Conservation (phyloP, 2,113 vertebrate species). For the Ammodytes dubius region DNA sequence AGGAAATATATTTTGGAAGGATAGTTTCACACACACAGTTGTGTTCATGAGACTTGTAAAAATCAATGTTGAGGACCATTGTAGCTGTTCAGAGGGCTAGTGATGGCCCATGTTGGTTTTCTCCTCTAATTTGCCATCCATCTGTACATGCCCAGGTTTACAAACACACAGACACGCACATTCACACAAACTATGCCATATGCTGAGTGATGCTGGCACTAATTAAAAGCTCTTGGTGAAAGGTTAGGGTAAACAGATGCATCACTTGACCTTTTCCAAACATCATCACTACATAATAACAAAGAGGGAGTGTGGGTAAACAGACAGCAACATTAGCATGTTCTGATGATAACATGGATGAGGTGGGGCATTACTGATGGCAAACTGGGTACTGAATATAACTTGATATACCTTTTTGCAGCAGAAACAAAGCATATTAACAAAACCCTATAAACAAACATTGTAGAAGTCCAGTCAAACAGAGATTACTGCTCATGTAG, state of each 20-base stretch:
- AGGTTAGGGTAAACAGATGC: slow-evolving; percentile 66
- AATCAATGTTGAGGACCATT: not conserved
- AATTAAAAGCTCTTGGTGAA: slow-evolving; percentile 73
- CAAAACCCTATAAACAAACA: not conserved
- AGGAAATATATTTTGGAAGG: not conserved
- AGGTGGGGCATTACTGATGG: slow-evolving; percentile 7
- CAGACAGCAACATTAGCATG: slow-evolving; percentile 46
- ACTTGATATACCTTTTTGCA: not conserved
- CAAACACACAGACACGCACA: slow-evolving; percentile 20
- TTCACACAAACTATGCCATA: slow-evolving; percentile 45
- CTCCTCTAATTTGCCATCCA: slow-evolving; percentile 16
- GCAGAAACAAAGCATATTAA: slow-evolving; percentile 1
- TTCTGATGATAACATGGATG: slow-evolving; percentile 26
- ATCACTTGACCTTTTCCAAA: slow-evolving; percentile 71
- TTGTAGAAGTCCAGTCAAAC: not conserved
- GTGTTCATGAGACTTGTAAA: not conserved
- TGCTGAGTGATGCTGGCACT: slow-evolving; percentile 57
- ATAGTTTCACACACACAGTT: not conserved
- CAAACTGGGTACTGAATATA: not conserved
- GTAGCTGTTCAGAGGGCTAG: not conserved
- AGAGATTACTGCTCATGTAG: slow-evolving; percentile 23
- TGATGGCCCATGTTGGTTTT: not conserved
- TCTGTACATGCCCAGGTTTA: slow-evolving; percentile 17
- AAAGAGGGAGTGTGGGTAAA: slow-evolving; percentile 55
- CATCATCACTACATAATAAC: slow-evolving; percentile 64